Conservation (phyloP, 2,113 vertebrate genomes). For the Cynopterus brachyotis region DNA sequence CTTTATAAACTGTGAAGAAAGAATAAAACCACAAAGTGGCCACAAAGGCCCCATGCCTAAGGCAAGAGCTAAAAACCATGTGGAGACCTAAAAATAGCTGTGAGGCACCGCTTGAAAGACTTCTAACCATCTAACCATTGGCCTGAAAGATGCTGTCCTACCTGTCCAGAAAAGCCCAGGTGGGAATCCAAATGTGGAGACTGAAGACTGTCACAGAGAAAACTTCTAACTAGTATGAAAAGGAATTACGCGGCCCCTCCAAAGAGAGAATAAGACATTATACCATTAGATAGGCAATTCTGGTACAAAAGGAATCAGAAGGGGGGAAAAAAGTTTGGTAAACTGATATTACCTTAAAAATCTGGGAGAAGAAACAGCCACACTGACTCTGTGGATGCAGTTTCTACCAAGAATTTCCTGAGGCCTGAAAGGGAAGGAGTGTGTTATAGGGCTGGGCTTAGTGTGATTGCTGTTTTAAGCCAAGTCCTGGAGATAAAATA, state of each 20-base stretch:
- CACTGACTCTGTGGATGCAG: background rate
- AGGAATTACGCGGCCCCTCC: background rate
- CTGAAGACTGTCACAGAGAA: background rate
- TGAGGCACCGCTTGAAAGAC: background rate
- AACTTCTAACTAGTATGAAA: background rate
- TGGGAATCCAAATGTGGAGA: background rate
- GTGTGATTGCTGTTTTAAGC: background rate
- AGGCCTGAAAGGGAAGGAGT: background rate
- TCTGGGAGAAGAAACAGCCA: background rate
- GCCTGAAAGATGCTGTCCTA: background rate
- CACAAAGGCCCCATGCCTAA: background rate
- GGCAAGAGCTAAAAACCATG: slow-evolving; percentile 3
- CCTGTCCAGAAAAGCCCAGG: background rate
- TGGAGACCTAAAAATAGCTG: slow-evolving; percentile 14
- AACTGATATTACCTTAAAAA: background rate
- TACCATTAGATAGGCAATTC: background rate
- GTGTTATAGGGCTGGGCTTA: background rate
- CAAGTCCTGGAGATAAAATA: background rate
- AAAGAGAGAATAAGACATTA: background rate
- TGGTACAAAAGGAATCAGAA: background rate
- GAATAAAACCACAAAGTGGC: slow-evolving; percentile 43
- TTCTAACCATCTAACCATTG: background rate
- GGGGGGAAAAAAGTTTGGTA: background rate
- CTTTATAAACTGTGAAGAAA: slow-evolving; percentile 45
- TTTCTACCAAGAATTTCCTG: slow-evolving; percentile 17